Evolutionary conservation across 1,140 invertebrate genomes (phyloP).

Genomic region (Araneus ventricosus): DNA sequence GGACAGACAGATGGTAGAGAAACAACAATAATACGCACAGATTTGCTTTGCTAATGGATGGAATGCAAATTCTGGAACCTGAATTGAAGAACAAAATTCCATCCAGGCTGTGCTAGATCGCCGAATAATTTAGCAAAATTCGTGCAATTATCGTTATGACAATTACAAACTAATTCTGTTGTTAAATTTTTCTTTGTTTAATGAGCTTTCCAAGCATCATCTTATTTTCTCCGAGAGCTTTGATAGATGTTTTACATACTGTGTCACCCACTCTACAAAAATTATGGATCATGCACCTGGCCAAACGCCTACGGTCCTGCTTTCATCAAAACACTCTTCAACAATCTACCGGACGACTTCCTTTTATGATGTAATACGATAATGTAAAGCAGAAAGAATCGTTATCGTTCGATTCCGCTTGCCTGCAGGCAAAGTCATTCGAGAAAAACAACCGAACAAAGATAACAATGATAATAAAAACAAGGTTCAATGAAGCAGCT

Average conservation of each 20-base stretch:
- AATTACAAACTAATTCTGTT: conserved; percentile 1
- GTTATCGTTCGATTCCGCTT: background rate
- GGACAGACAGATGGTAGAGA: background rate
- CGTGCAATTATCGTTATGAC: background rate
- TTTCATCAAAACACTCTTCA: background rate
- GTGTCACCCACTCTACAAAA: conserved; percentile 1
- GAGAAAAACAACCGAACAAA: background rate
- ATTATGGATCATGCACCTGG: background rate
- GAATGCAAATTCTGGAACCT: background rate
- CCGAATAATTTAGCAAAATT: conserved; percentile 1
- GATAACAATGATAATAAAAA: background rate
- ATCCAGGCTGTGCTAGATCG: background rate
- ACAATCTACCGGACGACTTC: background rate
- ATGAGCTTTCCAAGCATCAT: background rate
- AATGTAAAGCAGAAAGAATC: background rate
- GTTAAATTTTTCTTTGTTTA: background rate
- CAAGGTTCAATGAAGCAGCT: conserved; percentile 27
- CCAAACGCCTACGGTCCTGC: background rate
- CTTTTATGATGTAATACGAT: background rate
- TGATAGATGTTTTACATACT: background rate
- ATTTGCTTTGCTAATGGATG: background rate
- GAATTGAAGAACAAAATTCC: background rate
- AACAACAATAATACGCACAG: background rate
- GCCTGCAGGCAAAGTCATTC: background rate
- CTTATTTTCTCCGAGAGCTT: background rate